Evolutionary conservation across 2,888 invertebrate species (phyloP), one percentile per base, ranked within the genome.

Genomic region (Raillietiella orientalis): DNA sequence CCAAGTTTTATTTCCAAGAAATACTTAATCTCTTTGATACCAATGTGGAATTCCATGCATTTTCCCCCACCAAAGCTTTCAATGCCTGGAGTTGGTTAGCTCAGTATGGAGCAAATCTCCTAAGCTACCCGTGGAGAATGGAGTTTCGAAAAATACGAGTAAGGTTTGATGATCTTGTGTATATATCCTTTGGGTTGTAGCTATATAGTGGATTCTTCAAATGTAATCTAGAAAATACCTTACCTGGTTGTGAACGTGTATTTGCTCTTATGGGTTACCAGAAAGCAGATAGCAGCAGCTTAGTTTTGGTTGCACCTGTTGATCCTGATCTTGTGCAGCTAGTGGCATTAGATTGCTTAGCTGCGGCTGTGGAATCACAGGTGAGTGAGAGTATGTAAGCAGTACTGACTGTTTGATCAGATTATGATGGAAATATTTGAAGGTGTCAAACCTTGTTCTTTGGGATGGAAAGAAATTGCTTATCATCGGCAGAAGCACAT

Each of bases 31-130:
- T 75, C 28, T 55, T 77, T 32, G 61, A 63, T 31, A 55, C 59
- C 27, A 71, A 72, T 1, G 59, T 72, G 14, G 56, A 54, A n/a
- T n/a, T n/a, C n/a, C n/a, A n/a, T n/a, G n/a, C n/a, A n/a, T n/a
- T n/a, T n/a, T n/a, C n/a, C n/a, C n/a, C n/a, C n/a, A n/a, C n/a
- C n/a, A n/a, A n/a, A n/a, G n/a, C n/a, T n/a, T n/a, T n/a, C n/a
- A n/a, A n/a, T n/a, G 77, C 75, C 9, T 79, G 74, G 59, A 66
- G 69, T 37, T 66, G 72, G 16, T 55, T 79, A 34, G 74, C 70
- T 30, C 55, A 67, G 34, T 79, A 79, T 44, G 77, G 77, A 3
- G 66, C 63, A 29, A 77, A 79, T 47, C 50, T 82, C 31, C 52
- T 74, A 27, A 60, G 66, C 9, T 74, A 77, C 42, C 75, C 77